Conservation (phyloP, 2,797 vertebrate species). For the Alectoris magna region DNA sequence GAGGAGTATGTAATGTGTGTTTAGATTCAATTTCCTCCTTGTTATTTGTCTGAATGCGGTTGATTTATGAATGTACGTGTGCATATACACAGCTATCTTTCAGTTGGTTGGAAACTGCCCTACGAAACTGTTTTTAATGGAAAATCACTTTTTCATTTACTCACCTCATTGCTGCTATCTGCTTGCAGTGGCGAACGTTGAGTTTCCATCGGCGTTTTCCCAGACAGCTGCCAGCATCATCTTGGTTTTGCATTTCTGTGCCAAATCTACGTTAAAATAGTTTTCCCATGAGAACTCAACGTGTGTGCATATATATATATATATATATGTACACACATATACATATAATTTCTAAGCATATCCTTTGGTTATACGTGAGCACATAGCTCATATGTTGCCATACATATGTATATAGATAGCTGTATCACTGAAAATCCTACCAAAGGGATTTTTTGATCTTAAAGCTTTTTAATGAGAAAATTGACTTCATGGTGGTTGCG, state of each 20-base stretch:
- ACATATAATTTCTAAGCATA: neutral
- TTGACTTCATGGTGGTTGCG: constrained; percentile 19
- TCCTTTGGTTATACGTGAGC: constrained; percentile 7
- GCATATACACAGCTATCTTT: neutral
- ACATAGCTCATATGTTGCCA: neutral
- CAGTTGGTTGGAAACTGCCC: neutral
- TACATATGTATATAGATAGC: neutral
- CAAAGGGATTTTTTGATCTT: neutral
- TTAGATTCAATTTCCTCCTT: constrained; percentile 20
- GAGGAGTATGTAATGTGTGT: neutral
- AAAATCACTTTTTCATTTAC: constrained; percentile 7
- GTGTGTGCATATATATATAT: neutral
- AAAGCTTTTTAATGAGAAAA: constrained; percentile 46
- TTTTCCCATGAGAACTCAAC: neutral
- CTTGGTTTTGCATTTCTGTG: neutral
- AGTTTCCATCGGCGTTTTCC: constrained; percentile 4
- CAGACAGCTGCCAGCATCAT: constrained; percentile 31
- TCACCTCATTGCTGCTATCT: neutral
- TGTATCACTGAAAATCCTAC: constrained; percentile 13
- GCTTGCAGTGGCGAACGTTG: constrained; percentile 38
- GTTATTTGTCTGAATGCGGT: neutral
- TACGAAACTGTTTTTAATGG: constrained; percentile 23
- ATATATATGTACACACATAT: neutral
- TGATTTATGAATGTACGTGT: constrained; percentile 8
- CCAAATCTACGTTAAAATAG: constrained; percentile 31